A percentile compares a stretch with the other conserved stretches of the same genome.
Conservation (phyloP, 2,888 invertebrate species). For the Bombyx huttoni region DNA sequence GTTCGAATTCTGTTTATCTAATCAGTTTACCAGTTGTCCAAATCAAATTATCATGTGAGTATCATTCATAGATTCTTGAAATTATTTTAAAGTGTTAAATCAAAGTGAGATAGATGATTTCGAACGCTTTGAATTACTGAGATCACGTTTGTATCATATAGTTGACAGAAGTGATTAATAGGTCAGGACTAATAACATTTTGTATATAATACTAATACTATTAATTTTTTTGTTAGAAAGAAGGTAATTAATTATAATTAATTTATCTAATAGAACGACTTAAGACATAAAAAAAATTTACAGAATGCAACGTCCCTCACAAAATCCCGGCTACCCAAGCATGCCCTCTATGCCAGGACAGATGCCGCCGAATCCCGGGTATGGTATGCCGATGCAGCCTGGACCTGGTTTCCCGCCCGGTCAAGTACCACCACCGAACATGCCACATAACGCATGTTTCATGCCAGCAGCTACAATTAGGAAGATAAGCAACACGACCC, state of each 20-base stretch:
- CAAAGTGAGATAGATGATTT: too few relatives aligned
- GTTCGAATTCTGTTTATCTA: background rate
- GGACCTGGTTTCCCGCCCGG: constrained; percentile 23
- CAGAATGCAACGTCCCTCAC: constrained; percentile 51
- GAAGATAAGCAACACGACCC: constrained; percentile 30
- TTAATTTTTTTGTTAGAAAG: too few relatives aligned
- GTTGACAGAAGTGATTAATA: too few relatives aligned
- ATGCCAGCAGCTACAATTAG: constrained; percentile 39
- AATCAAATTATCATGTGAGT: constrained; percentile 13
- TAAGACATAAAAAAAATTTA: too few relatives aligned
- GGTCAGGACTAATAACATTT: too few relatives aligned
- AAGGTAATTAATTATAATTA: too few relatives aligned
- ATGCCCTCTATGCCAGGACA: constrained; percentile 10
- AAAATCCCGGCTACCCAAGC: constrained; percentile 21
- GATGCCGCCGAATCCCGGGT: constrained; percentile 11
- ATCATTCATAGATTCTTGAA: background rate
- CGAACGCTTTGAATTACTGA: too few relatives aligned
- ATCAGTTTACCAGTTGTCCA: background rate
- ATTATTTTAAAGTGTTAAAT: too few relatives aligned
- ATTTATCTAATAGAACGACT: too few relatives aligned
- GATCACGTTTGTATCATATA: too few relatives aligned
- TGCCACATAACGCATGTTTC: constrained; percentile 28
- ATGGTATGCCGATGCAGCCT: constrained; percentile 9
- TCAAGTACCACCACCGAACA: constrained; percentile 14
- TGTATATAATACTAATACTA: too few relatives aligned